Base-by-base conservation (phyloP, 1,140 invertebrate species). In the Pachypeltis micranthus region DNA sequence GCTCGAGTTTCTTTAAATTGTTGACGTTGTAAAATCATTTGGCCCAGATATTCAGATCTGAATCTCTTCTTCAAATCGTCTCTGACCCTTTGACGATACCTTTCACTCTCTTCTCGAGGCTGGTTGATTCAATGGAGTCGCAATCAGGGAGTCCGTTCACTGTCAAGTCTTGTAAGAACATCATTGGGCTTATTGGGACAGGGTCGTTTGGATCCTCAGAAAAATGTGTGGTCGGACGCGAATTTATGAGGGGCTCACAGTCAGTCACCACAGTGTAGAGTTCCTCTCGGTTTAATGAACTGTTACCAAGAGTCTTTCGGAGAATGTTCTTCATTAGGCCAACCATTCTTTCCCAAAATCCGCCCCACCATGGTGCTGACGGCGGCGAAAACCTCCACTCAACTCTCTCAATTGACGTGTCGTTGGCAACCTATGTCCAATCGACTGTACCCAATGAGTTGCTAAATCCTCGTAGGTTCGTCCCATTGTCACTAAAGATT, bases 401-500 rank as follows among this genome's bases (percentile, higher is more conserved):
- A 19, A 74, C 72, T 47, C 59, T 51, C 28, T 67, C 1, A 1
- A 61, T 23, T 2, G 55, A 14, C 44, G 14, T 56, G 2, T 67
- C 57, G 34, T 64, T 56, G 7, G 26, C 44, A 26, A 69, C 61
- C 26, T 60, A 47, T 4, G 63, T 21, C 69, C 69, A 70, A 16
- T 71, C 28, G 25, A 70, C 24, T 25, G 29, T 63, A 2, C 63
- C 44, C 23, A 69, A 62, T 1, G 63, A 28, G 31, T 69, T 69
- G 24, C 61, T 47, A 0, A 62, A 58, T n/a, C 70, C 68, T 19
- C 55, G 58, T 59, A 76, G 75, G 64, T 74, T 76, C 1, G 68
- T 73, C 1, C 72, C 76, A 61, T 77, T 77, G 59, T 78, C 74
- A 44, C 67, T 73, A 55, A 70, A 76, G 14, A 79, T 71, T 0